Evolutionary conservation across 2,113 vertebrate species (phyloP), one percentile per base, ranked within the genome.

Genomic region (Neogobius melanostomus): DNA sequence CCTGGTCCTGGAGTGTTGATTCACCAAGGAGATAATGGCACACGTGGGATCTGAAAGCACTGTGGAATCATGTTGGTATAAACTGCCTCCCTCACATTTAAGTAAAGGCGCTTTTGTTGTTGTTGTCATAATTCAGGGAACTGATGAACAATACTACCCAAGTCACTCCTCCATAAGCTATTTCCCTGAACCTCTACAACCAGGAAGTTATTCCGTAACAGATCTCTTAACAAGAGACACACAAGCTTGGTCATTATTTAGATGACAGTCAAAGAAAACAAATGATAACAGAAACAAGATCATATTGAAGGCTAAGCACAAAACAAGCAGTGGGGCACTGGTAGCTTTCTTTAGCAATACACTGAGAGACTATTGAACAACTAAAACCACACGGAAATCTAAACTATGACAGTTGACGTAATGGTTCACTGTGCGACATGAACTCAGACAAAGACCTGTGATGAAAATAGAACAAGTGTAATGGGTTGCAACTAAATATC

Each of bases 391-490:
- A 14, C 15, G 49, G 11, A 60, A 14, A 60, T 56, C 8, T 4
- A 60, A 60, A 60, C 11, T 43, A 15, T 61, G 42, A 44, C 14
- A 9, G 42, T 36, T 36, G 28, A 36, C 28, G 28, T 44, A 44
- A 67, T 43, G 45, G 59, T 28, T 62, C 57, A 64, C 47, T 63
- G 62, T 68, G 64, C 28, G 28, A 36, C 60, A 65, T 75, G 63
- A 81, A 76, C 64, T 62, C 72, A 50, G 70, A 64, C 47, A 57
- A 56, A 69, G 42, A 71, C 47, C 4, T 70, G 76, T 53, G 76
- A 79, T 85, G 77, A 74, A 84, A 83, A 87, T 76, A 79, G 80
- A 72, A 76, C 71, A 66, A 47, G 71, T 66, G n/a, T 67, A 71
- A 77, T 76, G 84, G 64, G 43, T 49, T 77, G 77, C 65, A 82